Base-by-base conservation (phyloP, 2,113 vertebrate species). In the Corythoichthys haematopterus region DNA sequence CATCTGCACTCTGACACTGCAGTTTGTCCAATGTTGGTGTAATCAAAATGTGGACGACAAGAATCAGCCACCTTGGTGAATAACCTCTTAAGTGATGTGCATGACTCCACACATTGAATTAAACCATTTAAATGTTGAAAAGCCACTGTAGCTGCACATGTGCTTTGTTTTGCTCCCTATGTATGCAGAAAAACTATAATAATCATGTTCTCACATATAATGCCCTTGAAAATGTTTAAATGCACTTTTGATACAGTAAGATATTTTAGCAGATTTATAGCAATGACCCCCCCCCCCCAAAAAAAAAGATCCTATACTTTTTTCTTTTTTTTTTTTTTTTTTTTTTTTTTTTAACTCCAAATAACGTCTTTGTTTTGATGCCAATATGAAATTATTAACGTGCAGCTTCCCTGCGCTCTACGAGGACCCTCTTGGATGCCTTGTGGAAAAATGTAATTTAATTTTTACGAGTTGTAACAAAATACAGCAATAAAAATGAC, bases 1-100 rank as follows among this genome's bases (percentile, higher is more conserved):
- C 58, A 71, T 68, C 63, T 53, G 67, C 65, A 52, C 63, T 68
- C 61, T 66, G 72, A 79, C 77, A 63, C 78, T 80, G 85, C 83
- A 77, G 77, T 81, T 82, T 80, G 75, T 83, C 64, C 45, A 68
- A 69, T 66, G 77, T 74, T 58, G 36, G 43, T 60, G 74, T 38
- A 62, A 66, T 48, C 70, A 9, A 1, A 14, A 35, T 72, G 47
- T 46, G 62, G 55, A 47, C 28, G 47, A 55, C n/a, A 60, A 66
- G 28, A 58, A 38, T 51, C 62, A 58, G 28, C 3, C 20, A 55
- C 8, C 20, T 36, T 57, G 28, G 3, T 6, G 33, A 3, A 36
- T 6, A 57, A 57, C 55, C 14, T 50, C 47, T 36, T 57, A 36
- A 36, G 35, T 36, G 12, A 57, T 57, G 33, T 12, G 14, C 13